Base-by-base conservation (phyloP, 1,140 invertebrate species). In the Bradysia coprophila region DNA sequence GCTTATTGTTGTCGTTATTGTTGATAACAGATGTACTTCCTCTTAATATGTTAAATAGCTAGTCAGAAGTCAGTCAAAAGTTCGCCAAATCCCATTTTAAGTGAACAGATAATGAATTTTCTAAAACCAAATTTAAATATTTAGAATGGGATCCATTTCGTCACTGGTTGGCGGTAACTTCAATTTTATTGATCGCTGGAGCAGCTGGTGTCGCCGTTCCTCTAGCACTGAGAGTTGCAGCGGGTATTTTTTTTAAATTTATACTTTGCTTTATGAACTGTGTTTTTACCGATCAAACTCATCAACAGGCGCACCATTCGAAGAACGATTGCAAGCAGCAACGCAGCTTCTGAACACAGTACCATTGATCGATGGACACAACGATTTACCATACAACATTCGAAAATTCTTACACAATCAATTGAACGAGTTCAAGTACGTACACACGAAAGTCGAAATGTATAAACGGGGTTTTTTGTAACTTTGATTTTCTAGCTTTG, bases 361-460 rank as follows among this genome's bases (percentile, higher is more conserved):
- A 42, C 73, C 73, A 45, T 68, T 76, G 43, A 67, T 77, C 52
- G 66, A 76, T 64, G 87, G 86, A 45, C 88, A 92, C 68, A 92
- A 93, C 62, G 88, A 93, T 55, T 63, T 93, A 45, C 81, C 89
- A 0, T 90, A 82, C 79, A 87, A 89, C 61, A 85, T 89, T 56
- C 68, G 84, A 48, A 82, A 83, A 57, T 84, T 84, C 57, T 68
- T 86, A 48, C 78, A 89, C 58, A 92, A 92, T 61, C 78, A 83
- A 58, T 71, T 90, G 40, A 76, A 80, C 51, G 75, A 78, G 51
- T 82, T 88, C 53, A 78, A 81, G 64, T 81, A 52, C 57, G 54
- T 53, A 21, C 28, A 34, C 15, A 9, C 5, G 6, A 16, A 9
- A 9, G 5, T 36, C 33, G 18, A 36, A 9, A 16, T n/a, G 6